A percentile compares a stretch with the other conserved stretches of the same genome.
phyloP scores from a whole-genome alignment of 2,888 invertebrate species.

The Spisula solida region DNA sequence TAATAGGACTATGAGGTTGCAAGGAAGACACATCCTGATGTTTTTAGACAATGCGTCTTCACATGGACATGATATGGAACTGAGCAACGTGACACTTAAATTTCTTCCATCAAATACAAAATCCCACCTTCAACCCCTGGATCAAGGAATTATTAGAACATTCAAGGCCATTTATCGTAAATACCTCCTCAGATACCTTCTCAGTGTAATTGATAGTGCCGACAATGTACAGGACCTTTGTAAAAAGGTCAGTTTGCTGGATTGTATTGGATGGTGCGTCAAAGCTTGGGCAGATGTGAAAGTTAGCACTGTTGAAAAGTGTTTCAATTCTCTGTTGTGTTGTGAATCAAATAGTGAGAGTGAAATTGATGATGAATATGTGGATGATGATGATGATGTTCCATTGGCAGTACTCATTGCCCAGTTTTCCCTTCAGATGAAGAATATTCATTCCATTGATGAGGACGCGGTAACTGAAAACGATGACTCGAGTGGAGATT shows the following conservation, averaged over 20 bases:
- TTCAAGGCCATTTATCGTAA: slow-evolving; percentile 33
- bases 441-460: not conserved
- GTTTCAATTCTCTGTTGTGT: slow-evolving; percentile 17
- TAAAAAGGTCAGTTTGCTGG: slow-evolving; percentile 18
- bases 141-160: no score
- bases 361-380: not conserved
- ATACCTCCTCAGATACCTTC: not conserved
- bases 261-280: slow-evolving; percentile 16
- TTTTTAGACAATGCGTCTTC: slow-evolving; percentile 55
- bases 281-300: slow-evolving; percentile 34
- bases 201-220: slow-evolving; percentile 11
- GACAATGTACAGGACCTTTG: not conserved
- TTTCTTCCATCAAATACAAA: slow-evolving; percentile 35
- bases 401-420: not conserved
- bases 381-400: slow-evolving; percentile 42
- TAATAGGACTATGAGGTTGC: slow-evolving; percentile 12
- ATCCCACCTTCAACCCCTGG: slow-evolving; percentile 27
- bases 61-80: slow-evolving; percentile 33
- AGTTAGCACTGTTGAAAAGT: not conserved
- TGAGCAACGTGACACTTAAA: slow-evolving; percentile 25
- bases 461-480: slow-evolving; percentile 1
- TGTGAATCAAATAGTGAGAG: not conserved
- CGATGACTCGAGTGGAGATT: not conserved
- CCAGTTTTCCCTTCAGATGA: not conserved
- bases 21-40: slow-evolving; percentile 19